Base-by-base conservation (phyloP, 1,140 invertebrate species). In the Nautilus pompilius region DNA sequence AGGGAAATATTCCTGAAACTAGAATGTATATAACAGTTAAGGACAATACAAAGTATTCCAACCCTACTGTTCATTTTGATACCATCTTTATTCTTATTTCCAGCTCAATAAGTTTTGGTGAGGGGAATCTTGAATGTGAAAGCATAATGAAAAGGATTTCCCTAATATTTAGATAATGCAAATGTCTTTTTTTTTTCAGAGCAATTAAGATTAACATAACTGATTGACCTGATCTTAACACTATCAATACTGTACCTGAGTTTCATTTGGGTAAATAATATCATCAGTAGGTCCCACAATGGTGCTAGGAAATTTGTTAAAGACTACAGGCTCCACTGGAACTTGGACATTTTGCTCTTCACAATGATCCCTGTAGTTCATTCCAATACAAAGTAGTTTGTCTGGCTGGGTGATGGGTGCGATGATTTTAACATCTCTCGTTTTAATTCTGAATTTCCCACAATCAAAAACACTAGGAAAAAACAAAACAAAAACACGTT, bases 281-380 rank as follows among this genome's bases (percentile, higher is more conserved):
- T 89, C 84, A 71, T 92, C 91, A 67, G 84, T 84, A 0, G 91
- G 90, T 3, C 92, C 92, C 24, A 90, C 85, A 41, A 95, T 88
- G 30, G 87, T 87, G 70, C 90, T 93, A 15, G 89, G 82, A 71
- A 90, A 92, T 83, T 93, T 93, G 78, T 86, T 90, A 76, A 93
- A 93, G 64, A 92, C 87, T 60, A 92, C 87, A 1, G 91, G 91
- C 70, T 88, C 89, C 55, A 85, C 83, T 1, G 91, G 91, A 1
- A 87, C 84, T 20, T 89, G 87, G 15, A 87, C 75, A 60, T 89
- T 88, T 74, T 91, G 90, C 80, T 93, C 91, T 58, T 88, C 84
- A 75, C 90, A 92, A 73, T 93, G 91, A 48, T 90, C 90, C 63
- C 80, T 86, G 68, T 92, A 93, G 78, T 93, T 93, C 45, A 92